phyloP scores from a whole-genome alignment of 2,113 vertebrate species.

The Podiceps cristatus region DNA sequence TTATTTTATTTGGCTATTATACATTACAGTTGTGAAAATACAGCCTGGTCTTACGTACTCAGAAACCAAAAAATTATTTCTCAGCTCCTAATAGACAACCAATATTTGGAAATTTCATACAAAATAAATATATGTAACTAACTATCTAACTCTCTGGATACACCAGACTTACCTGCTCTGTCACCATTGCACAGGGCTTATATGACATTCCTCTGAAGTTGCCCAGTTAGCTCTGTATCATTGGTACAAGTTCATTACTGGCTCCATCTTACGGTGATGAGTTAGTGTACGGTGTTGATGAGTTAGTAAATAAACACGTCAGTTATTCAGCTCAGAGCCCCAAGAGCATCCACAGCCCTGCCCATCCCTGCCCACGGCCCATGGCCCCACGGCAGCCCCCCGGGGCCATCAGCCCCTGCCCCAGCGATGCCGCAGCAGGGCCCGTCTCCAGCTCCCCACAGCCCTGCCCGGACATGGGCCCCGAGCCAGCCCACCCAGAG shows the following conservation, averaged over 20 bases:
- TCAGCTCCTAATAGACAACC: not conserved
- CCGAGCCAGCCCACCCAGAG: fast-evolving
- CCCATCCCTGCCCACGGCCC: not conserved
- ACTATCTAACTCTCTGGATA: not conserved
- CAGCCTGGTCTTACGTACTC: not conserved
- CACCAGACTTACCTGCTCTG: not conserved
- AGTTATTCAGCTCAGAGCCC: not conserved
- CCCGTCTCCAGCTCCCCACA: fast-evolving
- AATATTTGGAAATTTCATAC: not conserved
- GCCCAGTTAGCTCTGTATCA: not conserved
- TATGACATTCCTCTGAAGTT: not conserved
- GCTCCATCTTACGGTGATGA: slow-evolving; percentile 2
- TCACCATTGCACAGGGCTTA: not conserved
- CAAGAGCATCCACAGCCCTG: not conserved
- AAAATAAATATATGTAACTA: not conserved
- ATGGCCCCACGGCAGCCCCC: not conserved
- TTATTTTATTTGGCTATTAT: not conserved
- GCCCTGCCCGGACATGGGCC: fast-evolving
- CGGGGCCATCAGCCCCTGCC: fast-evolving
- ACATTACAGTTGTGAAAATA: not conserved
- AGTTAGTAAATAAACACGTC: not conserved
- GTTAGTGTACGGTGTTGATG: not conserved
- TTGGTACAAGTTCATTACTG: not conserved
- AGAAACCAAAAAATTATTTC: not conserved
- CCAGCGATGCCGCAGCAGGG: not conserved